Base-by-base conservation (phyloP, 2,797 vertebrate genomes). In the Sphenopsis melanotis region DNA sequence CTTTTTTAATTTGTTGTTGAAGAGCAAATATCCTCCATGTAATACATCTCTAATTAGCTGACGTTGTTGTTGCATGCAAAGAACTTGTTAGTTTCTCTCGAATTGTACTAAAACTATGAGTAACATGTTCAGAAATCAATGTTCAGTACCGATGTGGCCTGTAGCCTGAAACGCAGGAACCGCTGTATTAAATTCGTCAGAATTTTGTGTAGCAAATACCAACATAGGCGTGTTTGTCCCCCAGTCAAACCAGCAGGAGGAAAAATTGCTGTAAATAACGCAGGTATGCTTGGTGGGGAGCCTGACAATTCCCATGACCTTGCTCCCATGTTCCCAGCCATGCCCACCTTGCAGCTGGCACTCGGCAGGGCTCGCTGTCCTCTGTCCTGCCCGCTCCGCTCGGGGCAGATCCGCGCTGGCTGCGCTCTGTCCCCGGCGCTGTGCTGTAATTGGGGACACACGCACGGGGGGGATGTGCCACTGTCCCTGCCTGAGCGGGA, bases 11-110 rank as follows among this genome's bases (percentile, higher is more conserved):
- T 44, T 60, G 49, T 90, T 96, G 72, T 71, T 92, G 91, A 87
- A 64, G 34, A 96, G 71, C 70, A 95, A 36, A 66, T 87, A 22
- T 41, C 84, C 93, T 59, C 50, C 66, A 68, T 87, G 65, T 72
- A 93, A 96, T 66, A 55, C 52, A 64, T 64, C 56, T 81, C 69
- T 81, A 75, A 83, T 95, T 92, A 83, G 86, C 64, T 65, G 85
- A 76, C 32, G 19, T 60, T 72, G 83, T 50, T 41, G 15, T 16
- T 60, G 21, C 37, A 12, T 30, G 14, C 9, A 41, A 55, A 64
- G 76, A 89, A 80, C 59, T 71, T 75, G 66, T 88, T 90, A 13
- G 63, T 94, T 93, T 84, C 69, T 84, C 50, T 78, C 86, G 68
- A 74, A 24, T 37, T 74, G 64, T 75, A 47, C 65, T 85, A 86